Evolutionary conservation across 2,113 vertebrate genomes (phyloP).

Genomic region (Barnardius zonarius): DNA sequence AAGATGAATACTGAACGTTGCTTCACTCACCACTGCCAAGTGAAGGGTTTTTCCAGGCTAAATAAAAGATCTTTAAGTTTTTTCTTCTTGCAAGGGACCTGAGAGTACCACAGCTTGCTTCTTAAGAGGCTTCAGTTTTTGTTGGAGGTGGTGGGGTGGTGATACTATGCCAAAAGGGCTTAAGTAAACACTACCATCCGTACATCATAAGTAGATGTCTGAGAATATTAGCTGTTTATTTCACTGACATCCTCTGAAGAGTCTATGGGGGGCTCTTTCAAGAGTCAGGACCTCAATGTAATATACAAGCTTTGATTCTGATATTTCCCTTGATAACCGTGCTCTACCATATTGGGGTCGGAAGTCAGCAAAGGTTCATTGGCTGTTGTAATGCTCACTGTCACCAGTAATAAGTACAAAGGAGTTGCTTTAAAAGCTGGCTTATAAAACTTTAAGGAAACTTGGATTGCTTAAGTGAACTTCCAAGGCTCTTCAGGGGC

Average conservation of each 20-base stretch:
- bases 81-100: background rate
- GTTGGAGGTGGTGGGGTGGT: background rate
- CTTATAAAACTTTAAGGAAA: constrained; percentile 95
- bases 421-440: constrained; percentile 86
- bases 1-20: background rate
- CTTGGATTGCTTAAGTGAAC: constrained; percentile 91
- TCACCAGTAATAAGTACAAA: constrained; percentile 85
- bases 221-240: constrained; percentile 72
- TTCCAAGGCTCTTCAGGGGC: constrained; percentile 80
- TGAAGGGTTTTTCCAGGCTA: background rate
- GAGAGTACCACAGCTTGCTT: background rate
- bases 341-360: constrained; percentile 78
- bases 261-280: constrained; percentile 75
- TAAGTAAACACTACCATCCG: constrained; percentile 27
- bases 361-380: constrained; percentile 84
- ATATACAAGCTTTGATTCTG: constrained; percentile 79
- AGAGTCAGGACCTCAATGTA: constrained; percentile 79
- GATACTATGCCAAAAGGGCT: background rate
- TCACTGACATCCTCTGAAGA: constrained; percentile 69
- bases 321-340: constrained; percentile 80
- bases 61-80: background rate
- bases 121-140: background rate
- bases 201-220: constrained; percentile 55
- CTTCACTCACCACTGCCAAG: background rate
- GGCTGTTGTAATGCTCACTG: constrained; percentile 79